These are phyloP conservation scores for Probaryconus sp. DNA, from an alignment of 1,140 invertebrate genomes.

Conservation along the genomic window DNA sequence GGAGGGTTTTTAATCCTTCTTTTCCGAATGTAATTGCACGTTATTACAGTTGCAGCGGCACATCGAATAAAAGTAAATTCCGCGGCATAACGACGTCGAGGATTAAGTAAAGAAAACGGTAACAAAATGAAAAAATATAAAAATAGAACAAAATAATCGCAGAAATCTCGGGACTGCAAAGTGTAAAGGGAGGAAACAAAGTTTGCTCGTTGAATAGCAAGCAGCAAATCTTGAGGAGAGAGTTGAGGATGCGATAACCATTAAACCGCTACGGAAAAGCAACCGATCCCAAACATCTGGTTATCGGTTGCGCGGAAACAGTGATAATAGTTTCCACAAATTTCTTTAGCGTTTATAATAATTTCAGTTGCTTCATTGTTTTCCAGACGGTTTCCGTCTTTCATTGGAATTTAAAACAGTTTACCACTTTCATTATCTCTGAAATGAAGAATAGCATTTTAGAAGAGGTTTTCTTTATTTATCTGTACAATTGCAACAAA, in stretches of 20 bases:
- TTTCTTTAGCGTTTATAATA: conserved; percentile 16
- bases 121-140: conserved; percentile 52
- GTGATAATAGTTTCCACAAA: conserved; percentile 28
- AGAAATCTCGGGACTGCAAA: conserved; percentile 38
- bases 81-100: conserved; percentile 31
- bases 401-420: too few relatives aligned
- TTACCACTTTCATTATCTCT: background rate
- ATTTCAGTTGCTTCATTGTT: conserved; percentile 1
- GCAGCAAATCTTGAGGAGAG: conserved; percentile 42
- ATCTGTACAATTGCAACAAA: too few relatives aligned
- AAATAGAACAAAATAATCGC: conserved; percentile 38
- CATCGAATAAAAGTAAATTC: conserved; percentile 45
- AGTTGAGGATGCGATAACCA: conserved; percentile 52
- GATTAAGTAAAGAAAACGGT: conserved; percentile 47
- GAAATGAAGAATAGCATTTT: too few relatives aligned
- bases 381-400: background rate
- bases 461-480: too few relatives aligned
- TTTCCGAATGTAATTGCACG: conserved; percentile 36
- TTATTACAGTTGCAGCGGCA: conserved; percentile 31
- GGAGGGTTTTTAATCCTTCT: background rate
- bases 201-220: conserved; percentile 51
- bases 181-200: conserved; percentile 40
- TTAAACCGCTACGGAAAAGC: conserved; percentile 41
- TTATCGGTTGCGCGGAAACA: conserved; percentile 42
- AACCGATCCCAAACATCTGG: conserved; percentile 35